phyloP scores from a whole-genome alignment of 2,113 vertebrate genomes.

The Semnornis frantzii region DNA sequence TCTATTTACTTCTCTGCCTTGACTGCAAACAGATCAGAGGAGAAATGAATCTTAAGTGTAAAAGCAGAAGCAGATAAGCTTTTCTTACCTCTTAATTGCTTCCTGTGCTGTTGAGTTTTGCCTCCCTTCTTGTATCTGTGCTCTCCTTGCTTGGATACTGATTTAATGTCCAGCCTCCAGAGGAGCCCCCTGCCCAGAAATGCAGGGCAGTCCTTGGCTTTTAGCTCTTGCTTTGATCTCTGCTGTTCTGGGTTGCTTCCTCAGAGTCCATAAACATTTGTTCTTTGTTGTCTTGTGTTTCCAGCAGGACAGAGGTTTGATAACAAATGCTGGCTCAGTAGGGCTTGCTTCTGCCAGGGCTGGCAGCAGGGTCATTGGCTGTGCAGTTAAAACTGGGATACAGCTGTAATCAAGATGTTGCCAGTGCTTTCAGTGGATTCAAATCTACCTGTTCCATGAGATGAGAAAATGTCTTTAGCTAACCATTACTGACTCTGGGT shows the following conservation, averaged over 20 bases:
- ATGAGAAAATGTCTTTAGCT: background rate
- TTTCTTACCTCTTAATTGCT: background rate
- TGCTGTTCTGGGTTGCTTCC: background rate
- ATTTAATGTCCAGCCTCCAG: background rate
- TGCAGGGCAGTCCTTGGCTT: background rate
- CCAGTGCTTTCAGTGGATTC: background rate
- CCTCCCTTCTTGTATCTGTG: background rate
- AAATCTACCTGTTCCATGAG: background rate
- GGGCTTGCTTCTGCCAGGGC: background rate
- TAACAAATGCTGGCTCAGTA: background rate
- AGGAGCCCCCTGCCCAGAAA: background rate
- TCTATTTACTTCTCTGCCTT: background rate
- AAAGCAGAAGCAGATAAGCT: background rate
- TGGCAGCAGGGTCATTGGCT: background rate
- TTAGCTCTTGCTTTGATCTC: background rate
- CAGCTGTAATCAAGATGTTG: background rate
- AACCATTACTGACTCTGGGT: background rate
- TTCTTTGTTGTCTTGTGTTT: background rate
- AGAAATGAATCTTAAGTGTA: background rate
- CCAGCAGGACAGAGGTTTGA: background rate
- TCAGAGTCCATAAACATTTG: background rate
- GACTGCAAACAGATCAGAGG: background rate
- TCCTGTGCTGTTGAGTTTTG: background rate
- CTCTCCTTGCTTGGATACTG: background rate
- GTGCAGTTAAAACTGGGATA: background rate